phyloP scores from a whole-genome alignment of 2,888 invertebrate genomes.

The Metacarcinus magister region DNA sequence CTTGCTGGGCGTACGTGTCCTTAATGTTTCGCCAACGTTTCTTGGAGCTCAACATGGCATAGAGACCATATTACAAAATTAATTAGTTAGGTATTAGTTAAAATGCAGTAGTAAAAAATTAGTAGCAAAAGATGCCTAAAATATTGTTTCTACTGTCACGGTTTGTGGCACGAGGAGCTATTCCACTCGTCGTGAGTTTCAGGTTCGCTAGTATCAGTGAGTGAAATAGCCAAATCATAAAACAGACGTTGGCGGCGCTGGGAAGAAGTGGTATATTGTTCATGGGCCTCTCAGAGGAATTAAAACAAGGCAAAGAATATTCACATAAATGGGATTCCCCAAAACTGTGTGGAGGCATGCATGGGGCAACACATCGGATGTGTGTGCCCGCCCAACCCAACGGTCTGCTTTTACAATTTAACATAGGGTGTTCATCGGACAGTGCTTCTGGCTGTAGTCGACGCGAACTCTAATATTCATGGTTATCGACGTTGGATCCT shows the following conservation, averaged over 20 bases:
- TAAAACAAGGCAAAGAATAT: conserved; percentile 60
- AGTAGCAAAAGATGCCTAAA: conserved; percentile 49
- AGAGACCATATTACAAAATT: conserved; percentile 47
- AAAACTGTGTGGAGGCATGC: conserved; percentile 35
- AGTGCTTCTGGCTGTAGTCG: conserved; percentile 60
- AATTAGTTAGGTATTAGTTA: not conserved
- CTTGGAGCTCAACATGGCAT: conserved; percentile 36
- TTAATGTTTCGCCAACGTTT: conserved; percentile 57
- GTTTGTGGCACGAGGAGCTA: conserved; percentile 60
- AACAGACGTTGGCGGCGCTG: conserved; percentile 59
- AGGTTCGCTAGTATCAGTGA: conserved; percentile 67
- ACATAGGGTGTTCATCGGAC: conserved; percentile 47
- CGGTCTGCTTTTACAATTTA: conserved; percentile 46
- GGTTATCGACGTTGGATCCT: conserved; percentile 64
- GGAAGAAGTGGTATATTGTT: conserved; percentile 64
- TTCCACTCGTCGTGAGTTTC: conserved; percentile 64
- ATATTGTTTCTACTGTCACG: conserved; percentile 44
- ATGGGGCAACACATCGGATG: conserved; percentile 60
- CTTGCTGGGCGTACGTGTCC: conserved; percentile 35
- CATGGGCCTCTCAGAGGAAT: conserved; percentile 57
- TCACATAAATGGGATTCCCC: conserved; percentile 55
- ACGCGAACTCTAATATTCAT: conserved; percentile 65
- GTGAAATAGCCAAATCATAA: conserved; percentile 71
- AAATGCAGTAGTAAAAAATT: too few relatives aligned
- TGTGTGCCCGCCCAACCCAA: not conserved